Base-by-base conservation (phyloP, 2,888 invertebrate species). In the Limnephilus auricula region DNA sequence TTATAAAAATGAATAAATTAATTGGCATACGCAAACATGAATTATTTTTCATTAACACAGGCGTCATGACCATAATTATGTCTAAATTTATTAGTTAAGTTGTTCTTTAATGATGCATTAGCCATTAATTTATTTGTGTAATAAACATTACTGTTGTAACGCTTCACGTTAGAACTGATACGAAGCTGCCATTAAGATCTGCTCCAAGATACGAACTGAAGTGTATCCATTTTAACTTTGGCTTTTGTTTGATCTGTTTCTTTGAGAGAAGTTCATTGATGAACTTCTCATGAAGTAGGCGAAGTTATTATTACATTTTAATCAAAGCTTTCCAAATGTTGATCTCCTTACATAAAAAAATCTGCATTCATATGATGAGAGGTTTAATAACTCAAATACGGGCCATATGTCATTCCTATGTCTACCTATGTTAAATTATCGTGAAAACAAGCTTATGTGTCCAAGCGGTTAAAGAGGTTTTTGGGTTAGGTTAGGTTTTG, bases 91-190 rank as follows among this genome's bases (percentile, higher is more conserved):
- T n/a, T n/a, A 50, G 50, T 15, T 65, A 5, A 65, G 65, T 34
- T 34, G 10, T 45, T 85, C 78, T 50, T n/a, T 31, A 65, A 78
- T 85, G 30, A 87, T 2, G 32, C 65, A 65, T 65, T 87, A 18
- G 65, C 25, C 31, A 65, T 78, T 32, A 65, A 78, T 87, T 87
- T 87, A 87, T 65, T n/a, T 45, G 89, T 25, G 15, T 80, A 89
- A 89, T 89, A 89, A 89, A 89, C 79, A 80, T 80, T 89, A 89
- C 40, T 37, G 80, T 30, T 40, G 32, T 30, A 89, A 40, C 80
- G 89, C 89, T 15, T 89, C 80, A 78, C 9, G n/a, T 78, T 79
- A n/a, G 25, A 88, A 37, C 18, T 87, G 50, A 79, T n/a, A 78
- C 79, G 78, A 88, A 78, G 15, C 87, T 78, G 65, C 87, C 79